Base-by-base conservation (phyloP, 64 coral and sea anemone species). In the Cladopsammia gracilis region DNA sequence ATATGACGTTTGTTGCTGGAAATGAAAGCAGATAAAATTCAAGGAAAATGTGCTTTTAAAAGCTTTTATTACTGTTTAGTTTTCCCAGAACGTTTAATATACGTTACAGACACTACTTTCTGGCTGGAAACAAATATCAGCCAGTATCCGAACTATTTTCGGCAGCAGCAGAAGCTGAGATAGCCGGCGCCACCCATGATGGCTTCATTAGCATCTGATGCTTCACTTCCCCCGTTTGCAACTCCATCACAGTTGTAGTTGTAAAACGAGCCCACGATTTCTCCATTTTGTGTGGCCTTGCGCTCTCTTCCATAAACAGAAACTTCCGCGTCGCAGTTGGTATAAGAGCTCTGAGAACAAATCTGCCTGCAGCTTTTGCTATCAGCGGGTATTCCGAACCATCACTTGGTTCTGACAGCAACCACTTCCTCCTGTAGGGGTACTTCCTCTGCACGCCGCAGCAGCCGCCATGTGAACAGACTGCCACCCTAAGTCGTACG, bases 361-460 rank as follows among this genome's bases (percentile, higher is more conserved):
- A 92, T 25, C 68, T 92, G 90, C 14, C 47, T 22, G 58, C 90
- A 92, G 9, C 25, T 82, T 25, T 92, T 61, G 56, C 59, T 92
- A 8, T 85, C 57, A 23, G 23, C 51, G 19, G 19, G 79, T 75
- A 66, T 92, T 85, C 25, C 79, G 78, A 12, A 73, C 65, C 9
- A 82, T 24, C 10, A 92, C 89, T 10, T 44, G 58, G 69, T 92
- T 92, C 3, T 48, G 43, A 67, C 91, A 93, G 58, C 91, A 87
- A 52, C 91, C 91, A 59, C 15, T 87, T 49, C 91, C 91, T 54
- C 91, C 91, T 66, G 43, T 59, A 9, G 82, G 3, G 8, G 91
- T 93, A 46, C 91, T 93, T 51, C 91, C 91, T 45, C 91, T 87
- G 91, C 91, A 93, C 10, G 91, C 91, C 3, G 91, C 91, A 10